phyloP scores from a whole-genome alignment of 2,797 vertebrate genomes.

The Smutsia gigantea region DNA sequence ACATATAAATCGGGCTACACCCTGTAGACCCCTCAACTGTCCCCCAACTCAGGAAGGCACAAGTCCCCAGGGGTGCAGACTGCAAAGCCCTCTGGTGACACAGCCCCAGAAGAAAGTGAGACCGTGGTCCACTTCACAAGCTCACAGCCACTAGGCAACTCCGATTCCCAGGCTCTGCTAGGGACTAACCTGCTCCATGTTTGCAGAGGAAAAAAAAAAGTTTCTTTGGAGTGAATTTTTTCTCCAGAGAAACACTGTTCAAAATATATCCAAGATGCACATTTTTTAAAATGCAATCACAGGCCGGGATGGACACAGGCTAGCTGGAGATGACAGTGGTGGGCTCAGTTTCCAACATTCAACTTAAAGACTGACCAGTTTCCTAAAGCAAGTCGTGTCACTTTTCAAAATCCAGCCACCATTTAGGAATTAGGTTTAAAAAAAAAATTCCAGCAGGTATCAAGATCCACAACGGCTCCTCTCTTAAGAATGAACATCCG shows the following conservation, averaged over 20 bases:
- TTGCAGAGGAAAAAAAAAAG: neutral
- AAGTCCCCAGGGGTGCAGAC: neutral
- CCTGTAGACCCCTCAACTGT: neutral
- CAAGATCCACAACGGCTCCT: neutral
- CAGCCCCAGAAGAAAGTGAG: neutral
- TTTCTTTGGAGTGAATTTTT: neutral
- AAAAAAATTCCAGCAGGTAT: neutral
- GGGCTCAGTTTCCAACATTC: neutral
- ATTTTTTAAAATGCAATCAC: neutral
- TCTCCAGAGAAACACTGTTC: neutral
- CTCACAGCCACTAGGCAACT: neutral
- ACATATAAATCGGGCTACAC: neutral
- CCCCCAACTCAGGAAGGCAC: neutral
- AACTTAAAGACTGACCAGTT: neutral
- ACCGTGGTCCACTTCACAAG: neutral
- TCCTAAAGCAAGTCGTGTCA: neutral
- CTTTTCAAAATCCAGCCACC: slow-evolving; percentile 51
- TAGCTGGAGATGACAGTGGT: neutral
- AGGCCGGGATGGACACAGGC: fast-evolving
- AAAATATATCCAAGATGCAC: slow-evolving; percentile 28
- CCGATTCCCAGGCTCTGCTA: neutral
- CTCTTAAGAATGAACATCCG: neutral
- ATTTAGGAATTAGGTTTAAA: slow-evolving; percentile 21
- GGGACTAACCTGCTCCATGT: neutral
- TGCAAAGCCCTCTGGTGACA: neutral